Percentiles rank a stretch among this genome's conserved stretches.
phyloP scores from a whole-genome alignment of 2,888 invertebrate genomes.

The Pammene aurita region DNA sequence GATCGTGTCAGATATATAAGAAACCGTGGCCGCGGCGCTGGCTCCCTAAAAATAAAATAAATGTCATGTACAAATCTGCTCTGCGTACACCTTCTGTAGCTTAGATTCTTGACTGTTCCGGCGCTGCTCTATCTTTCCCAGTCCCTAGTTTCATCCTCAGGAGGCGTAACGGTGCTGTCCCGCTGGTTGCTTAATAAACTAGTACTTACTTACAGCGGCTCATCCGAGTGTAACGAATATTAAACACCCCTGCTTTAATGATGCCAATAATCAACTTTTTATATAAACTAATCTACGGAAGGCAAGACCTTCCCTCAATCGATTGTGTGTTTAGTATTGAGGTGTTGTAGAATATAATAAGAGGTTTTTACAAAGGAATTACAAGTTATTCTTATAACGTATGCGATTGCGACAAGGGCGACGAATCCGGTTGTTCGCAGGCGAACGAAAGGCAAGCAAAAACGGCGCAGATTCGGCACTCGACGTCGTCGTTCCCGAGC shows the following conservation, averaged over 20 bases:
- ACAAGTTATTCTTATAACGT: conserved; percentile 30
- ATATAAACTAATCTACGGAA: too few species aligned
- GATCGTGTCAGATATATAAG: too few species aligned
- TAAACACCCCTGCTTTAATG: conserved; percentile 43
- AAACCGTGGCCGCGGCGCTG: too few species aligned
- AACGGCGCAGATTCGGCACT: conserved; percentile 65
- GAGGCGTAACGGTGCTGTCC: conserved; percentile 54
- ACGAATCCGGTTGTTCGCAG: conserved; percentile 33
- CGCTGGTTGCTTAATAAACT: conserved; percentile 53
- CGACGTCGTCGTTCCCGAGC: conserved; percentile 58
- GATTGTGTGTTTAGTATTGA: background rate
- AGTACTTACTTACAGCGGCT: conserved; percentile 55
- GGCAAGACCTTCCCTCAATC: background rate
- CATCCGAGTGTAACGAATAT: conserved; percentile 57
- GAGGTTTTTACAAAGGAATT: background rate
- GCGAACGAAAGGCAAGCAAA: conserved; percentile 55
- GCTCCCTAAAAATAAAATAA: too few species aligned
- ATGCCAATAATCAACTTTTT: conserved; percentile 49
- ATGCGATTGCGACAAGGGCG: conserved; percentile 33
- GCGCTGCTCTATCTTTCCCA: background rate
- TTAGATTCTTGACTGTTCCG: background rate
- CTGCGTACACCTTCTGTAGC: background rate
- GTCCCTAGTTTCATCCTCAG: background rate
- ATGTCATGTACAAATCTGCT: too few species aligned
- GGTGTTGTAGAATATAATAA: background rate